Percentiles rank a stretch among this genome's conserved stretches.
Evolutionary conservation across 2,113 vertebrate genomes (phyloP).

Genomic region (Trematomus loennbergii): DNA sequence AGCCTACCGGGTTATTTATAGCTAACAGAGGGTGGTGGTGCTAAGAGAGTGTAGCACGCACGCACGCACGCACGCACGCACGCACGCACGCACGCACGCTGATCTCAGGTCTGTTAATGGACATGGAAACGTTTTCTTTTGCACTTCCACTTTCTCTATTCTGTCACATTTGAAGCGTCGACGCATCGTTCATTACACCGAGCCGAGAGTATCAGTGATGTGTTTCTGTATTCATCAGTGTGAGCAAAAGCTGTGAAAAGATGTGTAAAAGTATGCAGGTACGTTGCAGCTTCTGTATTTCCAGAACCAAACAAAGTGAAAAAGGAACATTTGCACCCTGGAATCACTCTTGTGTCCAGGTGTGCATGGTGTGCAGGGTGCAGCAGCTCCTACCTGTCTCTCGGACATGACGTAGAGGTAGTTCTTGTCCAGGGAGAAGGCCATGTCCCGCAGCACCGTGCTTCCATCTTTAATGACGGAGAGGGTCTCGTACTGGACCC

Average conservation of each 20-base stretch:
- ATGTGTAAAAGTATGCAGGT: too few species aligned
- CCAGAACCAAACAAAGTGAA: too few species aligned
- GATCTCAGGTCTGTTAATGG: too few species aligned
- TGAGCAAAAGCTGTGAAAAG: too few species aligned
- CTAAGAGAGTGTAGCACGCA: conserved; percentile 55
- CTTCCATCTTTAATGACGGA: conserved; percentile 92
- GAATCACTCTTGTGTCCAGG: neutral
- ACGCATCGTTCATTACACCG: too few species aligned
- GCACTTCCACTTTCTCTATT: too few species aligned
- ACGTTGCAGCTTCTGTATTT: too few species aligned
- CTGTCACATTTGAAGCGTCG: too few species aligned
- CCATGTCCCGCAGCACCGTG: conserved; percentile 94
- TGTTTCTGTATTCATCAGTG: too few species aligned
- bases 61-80: conserved; percentile 42
- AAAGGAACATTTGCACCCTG: too few species aligned
- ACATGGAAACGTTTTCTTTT: too few species aligned
- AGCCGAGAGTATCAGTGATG: too few species aligned
- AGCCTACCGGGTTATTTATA: conserved; percentile 74
- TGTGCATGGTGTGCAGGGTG: neutral
- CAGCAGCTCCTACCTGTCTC: conserved; percentile 88
- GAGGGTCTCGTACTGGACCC: conserved; percentile 94
- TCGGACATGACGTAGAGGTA: conserved; percentile 96
- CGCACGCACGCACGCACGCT: conserved; percentile 1
- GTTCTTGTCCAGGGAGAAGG: conserved; percentile 91
- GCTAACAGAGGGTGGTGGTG: conserved; percentile 59